Evolutionary conservation across 2,113 vertebrate species (phyloP).

Genomic region (Boleophthalmus pectinirostris): DNA sequence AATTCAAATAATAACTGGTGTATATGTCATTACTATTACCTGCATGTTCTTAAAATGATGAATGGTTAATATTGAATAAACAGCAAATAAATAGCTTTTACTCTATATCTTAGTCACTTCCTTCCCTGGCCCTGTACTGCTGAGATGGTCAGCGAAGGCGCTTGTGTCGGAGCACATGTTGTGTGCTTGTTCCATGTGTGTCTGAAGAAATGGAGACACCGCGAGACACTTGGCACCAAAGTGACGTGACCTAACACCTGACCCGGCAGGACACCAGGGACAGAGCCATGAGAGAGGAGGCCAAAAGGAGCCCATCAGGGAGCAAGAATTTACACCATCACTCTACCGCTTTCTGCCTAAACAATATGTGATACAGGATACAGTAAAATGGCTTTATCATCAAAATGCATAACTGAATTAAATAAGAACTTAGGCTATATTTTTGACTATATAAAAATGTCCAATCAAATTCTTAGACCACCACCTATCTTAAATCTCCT

Average conservation of each 20-base stretch:
- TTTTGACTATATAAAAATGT: neutral
- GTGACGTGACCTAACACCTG: conserved; percentile 58
- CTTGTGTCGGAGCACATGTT: conserved; percentile 38
- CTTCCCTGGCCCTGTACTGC: conserved; percentile 36
- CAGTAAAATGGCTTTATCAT: neutral
- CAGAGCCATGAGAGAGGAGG: conserved; percentile 57
- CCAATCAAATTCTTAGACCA: neutral
- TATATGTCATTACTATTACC: too few species aligned
- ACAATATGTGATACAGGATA: neutral
- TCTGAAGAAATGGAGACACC: conserved; percentile 59
- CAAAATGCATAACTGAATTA: neutral
- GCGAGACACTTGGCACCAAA: conserved; percentile 65
- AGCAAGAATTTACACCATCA: conserved; percentile 1
- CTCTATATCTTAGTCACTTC: conserved; percentile 14
- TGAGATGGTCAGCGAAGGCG: conserved; percentile 44
- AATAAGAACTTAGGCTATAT: neutral
- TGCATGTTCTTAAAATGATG: neutral
- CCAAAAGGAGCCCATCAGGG: conserved; percentile 20
- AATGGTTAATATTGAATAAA: neutral
- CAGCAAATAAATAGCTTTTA: conserved; percentile 15
- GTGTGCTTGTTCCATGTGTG: conserved; percentile 36
- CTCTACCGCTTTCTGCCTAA: conserved; percentile 11
- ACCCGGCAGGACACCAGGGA: conserved; percentile 51
- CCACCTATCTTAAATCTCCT: neutral
- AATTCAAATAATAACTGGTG: too few species aligned